phyloP scores from a whole-genome alignment of 2,888 invertebrate genomes.

The Cryptus armator region DNA sequence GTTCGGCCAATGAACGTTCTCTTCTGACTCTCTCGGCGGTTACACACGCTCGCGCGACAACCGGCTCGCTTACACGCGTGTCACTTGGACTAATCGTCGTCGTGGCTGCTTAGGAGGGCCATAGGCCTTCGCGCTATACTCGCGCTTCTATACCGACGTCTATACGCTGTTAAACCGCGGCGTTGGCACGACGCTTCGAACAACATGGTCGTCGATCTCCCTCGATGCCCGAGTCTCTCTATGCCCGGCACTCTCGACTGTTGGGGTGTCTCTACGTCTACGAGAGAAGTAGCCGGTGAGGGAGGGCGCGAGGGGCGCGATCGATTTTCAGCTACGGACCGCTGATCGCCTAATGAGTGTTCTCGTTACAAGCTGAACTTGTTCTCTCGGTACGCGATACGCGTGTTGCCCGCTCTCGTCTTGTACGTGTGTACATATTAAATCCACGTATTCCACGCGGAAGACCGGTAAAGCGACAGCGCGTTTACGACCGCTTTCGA shows the following conservation, averaged over 20 bases:
- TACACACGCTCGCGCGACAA: constrained; percentile 39
- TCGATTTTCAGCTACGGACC: constrained; percentile 68
- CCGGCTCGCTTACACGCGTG: constrained; percentile 49
- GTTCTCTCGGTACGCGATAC: constrained; percentile 38
- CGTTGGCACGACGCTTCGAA: constrained; percentile 53
- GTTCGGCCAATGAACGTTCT: constrained; percentile 60
- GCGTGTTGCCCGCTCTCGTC: constrained; percentile 32
- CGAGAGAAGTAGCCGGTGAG: constrained; percentile 1
- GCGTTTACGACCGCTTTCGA: constrained; percentile 60
- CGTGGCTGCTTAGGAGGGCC: constrained; percentile 54
- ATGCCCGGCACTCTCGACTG: constrained; percentile 39
- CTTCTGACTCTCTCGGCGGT: constrained; percentile 22
- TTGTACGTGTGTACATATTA: constrained; percentile 9
- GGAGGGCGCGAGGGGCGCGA: constrained; percentile 25
- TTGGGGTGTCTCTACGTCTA: constrained; percentile 32
- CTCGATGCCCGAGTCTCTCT: constrained; percentile 26
- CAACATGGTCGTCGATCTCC: constrained; percentile 62
- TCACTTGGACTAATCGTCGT: constrained; percentile 65
- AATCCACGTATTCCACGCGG: neutral
- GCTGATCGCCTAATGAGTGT: constrained; percentile 68
- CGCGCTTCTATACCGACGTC: neutral
- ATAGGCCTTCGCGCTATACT: constrained; percentile 7
- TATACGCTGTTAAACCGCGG: neutral
- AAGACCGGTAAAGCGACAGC: constrained; percentile 1
- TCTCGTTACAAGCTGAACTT: constrained; percentile 62